These are phyloP conservation scores for Halisarca cf. caerulea DNA, from an alignment of 37 sponge, comb jelly and placozoan genomes.

Conservation along the genomic window DNA sequence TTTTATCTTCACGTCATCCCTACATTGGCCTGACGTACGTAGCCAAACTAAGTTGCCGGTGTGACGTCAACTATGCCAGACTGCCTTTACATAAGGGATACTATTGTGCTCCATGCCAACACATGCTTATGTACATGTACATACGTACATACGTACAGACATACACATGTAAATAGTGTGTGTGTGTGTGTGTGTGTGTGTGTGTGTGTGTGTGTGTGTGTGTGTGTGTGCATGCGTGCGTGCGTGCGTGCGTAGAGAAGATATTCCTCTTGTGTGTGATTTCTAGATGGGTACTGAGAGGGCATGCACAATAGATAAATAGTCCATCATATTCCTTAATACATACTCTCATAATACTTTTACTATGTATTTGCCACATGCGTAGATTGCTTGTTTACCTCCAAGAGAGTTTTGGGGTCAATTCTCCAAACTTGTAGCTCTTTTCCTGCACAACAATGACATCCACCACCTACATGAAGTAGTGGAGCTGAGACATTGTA, in stretches of 20 bases:
- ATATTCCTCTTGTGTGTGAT: no score
- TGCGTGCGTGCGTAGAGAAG: background rate
- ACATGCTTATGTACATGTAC: background rate
- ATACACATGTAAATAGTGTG: no score
- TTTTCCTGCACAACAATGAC: slow-evolving; percentile 74
- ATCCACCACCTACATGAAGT: slow-evolving; percentile 26
- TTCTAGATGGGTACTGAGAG: no score
- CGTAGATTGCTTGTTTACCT: slow-evolving; percentile 62
- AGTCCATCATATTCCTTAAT: no score
- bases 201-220: background rate
- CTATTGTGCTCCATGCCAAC: no score
- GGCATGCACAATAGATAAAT: no score
- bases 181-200: background rate
- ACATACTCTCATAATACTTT: background rate
- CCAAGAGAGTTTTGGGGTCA: slow-evolving; percentile 54
- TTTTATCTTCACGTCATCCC: no score
- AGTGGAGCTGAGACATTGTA: slow-evolving; percentile 31
- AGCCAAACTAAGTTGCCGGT: no score
- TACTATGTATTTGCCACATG: background rate
- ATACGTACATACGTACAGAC: background rate
- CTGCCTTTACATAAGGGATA: no score
- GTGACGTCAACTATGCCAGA: no score
- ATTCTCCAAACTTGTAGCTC: slow-evolving; percentile 51
- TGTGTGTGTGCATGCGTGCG: background rate
- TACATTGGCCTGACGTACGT: no score